These are phyloP conservation scores for Acrocephalus arundinaceus DNA, from an alignment of 2,113 vertebrate genomes.

Conservation along the genomic window DNA sequence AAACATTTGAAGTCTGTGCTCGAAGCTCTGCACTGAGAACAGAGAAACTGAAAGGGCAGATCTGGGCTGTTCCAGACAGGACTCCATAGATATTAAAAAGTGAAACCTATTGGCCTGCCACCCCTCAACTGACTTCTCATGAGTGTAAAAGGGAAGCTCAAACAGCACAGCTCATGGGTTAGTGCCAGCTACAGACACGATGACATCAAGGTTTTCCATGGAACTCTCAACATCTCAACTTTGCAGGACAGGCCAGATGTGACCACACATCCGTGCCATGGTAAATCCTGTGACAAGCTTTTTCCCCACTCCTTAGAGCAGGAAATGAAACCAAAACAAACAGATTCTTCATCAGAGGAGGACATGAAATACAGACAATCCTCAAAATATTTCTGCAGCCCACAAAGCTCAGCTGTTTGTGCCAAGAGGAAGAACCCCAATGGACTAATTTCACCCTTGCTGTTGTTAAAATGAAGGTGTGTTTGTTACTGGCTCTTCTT, in stretches of 20 bases:
- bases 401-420: not conserved
- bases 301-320: not conserved
- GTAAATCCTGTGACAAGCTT: not conserved
- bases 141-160: not conserved
- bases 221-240: not conserved
- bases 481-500: not conserved
- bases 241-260: fast-evolving
- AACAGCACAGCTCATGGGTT: not conserved
- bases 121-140: not conserved
- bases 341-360: not conserved
- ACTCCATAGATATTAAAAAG: not conserved
- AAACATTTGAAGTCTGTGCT: not conserved
- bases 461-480: not conserved
- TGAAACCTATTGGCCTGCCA: not conserved
- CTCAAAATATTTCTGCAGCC: not conserved
- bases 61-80: not conserved
- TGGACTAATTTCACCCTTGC: not conserved
- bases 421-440: not conserved
- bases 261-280: fast-evolving
- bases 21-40: not conserved
- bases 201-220: not conserved
- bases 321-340: not conserved
- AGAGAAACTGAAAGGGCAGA: not conserved
- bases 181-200: not conserved
- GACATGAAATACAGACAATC: not conserved